Evolutionary conservation across 23 tunicate species (phyloP), one percentile per base, ranked within the genome.

Genomic region (Corella eumyota): DNA sequence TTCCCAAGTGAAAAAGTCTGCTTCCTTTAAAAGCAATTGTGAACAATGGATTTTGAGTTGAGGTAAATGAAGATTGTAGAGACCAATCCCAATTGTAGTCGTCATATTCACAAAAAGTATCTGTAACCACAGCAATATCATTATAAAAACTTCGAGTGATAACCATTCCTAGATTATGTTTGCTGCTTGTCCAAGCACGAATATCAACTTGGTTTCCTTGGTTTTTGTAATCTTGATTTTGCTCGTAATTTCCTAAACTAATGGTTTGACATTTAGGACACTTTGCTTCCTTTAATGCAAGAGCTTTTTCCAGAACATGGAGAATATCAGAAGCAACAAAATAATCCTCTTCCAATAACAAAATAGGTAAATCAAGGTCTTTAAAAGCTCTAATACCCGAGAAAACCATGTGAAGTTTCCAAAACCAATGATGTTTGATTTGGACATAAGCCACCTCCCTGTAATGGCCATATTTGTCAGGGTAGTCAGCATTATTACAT

Each of bases 11-110:
- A 68, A 51, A 78, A 1, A 88, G 77, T 23, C 96, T 62, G 4
- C 81, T 65, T 19, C 68, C 73, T 49, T 78, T 73, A 44, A 78
- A 61, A 2, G 58, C 45, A 27, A 85, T 9, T 7, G 95, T 77
- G 33, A 32, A 49, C 1, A 78, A 57, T 24, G n/a, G 30, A 1
- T 73, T 50, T 3, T 68, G 0, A 15, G 50, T 47, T 2, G 47
- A 15, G 22, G 37, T 15, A 15, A 78, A 49, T 2, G 77, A 66
- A n/a, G 81, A 67, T 29, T 88, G 97, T 32, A 90, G 63, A 3
- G 97, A 64, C 97, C 97, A 90, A 44, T 90, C 97, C 97, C 97
- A 90, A 62, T 90, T 90, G 47, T 90, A 90, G 50, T 90, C 97
- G 53, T 90, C 97, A 69, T 69, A 75, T 1, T 63, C 73, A 77